These are phyloP conservation scores for Ophion obscuratus DNA, from an alignment of 2,888 invertebrate species.

Conservation along the genomic window DNA sequence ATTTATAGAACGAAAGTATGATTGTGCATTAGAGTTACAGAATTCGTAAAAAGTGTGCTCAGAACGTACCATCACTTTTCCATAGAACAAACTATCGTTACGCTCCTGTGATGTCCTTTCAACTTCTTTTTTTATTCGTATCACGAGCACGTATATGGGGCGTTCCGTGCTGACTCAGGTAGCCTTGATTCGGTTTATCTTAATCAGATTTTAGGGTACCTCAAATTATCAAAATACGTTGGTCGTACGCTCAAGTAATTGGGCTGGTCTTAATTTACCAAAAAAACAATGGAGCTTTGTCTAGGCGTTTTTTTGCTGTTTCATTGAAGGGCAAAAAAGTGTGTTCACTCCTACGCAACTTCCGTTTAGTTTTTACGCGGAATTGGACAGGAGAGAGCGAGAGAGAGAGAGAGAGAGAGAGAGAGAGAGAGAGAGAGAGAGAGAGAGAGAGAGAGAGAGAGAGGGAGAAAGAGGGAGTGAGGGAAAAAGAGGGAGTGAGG, in stretches of 20 bases:
- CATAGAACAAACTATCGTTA: constrained; percentile 23
- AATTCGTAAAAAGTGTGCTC: not conserved
- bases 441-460: too few relatives aligned
- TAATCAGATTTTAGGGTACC: not conserved
- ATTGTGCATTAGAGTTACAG: not conserved
- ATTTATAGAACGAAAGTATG: too few relatives aligned
- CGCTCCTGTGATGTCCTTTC: constrained; percentile 28
- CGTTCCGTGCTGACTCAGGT: too few relatives aligned
- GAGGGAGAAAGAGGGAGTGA: not conserved
- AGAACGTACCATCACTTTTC: constrained; percentile 16
- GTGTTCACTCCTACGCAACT: constrained; percentile 16
- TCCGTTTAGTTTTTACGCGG: constrained; percentile 9
- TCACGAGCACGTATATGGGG: not conserved
- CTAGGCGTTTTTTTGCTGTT: not conserved
- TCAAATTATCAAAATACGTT: not conserved
- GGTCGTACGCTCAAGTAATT: not conserved
- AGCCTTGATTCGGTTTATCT: too few relatives aligned
- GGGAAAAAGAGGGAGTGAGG: not conserved
- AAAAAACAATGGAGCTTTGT: not conserved
- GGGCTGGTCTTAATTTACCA: not conserved
- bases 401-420: too few relatives aligned
- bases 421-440: not conserved
- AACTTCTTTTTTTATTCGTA: not conserved
- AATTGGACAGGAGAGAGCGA: not conserved
- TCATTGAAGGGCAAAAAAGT: not conserved